Conservation (phyloP, 2,797 vertebrate genomes). For the Bovichtus variegatus region DNA sequence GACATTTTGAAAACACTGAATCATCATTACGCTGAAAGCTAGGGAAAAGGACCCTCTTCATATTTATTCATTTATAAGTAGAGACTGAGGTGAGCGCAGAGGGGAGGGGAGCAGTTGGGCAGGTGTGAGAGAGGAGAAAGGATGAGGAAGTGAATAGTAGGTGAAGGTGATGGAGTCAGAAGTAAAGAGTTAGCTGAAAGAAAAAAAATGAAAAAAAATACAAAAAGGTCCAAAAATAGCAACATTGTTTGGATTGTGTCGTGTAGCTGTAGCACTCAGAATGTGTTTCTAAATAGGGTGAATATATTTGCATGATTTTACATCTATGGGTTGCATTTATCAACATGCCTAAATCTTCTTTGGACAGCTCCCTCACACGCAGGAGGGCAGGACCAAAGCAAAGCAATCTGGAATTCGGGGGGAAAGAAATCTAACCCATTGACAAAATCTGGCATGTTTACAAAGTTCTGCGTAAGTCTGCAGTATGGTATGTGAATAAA, state of each 20-base stretch:
- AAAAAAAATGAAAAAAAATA: no score
- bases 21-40: conserved; percentile 33
- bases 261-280: neutral
- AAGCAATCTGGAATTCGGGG: conserved; percentile 36
- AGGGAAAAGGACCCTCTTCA: neutral
- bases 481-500: conserved; percentile 44
- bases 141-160: neutral
- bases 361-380: conserved; percentile 20
- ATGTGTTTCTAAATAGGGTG: conserved; percentile 12
- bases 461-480: conserved; percentile 45
- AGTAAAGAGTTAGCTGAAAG: neutral
- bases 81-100: conserved; percentile 21
- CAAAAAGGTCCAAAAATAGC: neutral
- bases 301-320: conserved; percentile 44
- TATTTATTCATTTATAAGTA: conserved; percentile 2
- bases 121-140: no score
- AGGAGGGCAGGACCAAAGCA: conserved; percentile 24
- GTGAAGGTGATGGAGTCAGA: neutral
- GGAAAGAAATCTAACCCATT: neutral
- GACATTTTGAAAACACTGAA: conserved; percentile 43
- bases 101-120: neutral
- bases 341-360: conserved; percentile 18
- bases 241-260: conserved; percentile 1
- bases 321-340: conserved; percentile 27
- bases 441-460: conserved; percentile 48